phyloP scores from a whole-genome alignment of 2,888 invertebrate genomes.

The Colostygia pectinataria region DNA sequence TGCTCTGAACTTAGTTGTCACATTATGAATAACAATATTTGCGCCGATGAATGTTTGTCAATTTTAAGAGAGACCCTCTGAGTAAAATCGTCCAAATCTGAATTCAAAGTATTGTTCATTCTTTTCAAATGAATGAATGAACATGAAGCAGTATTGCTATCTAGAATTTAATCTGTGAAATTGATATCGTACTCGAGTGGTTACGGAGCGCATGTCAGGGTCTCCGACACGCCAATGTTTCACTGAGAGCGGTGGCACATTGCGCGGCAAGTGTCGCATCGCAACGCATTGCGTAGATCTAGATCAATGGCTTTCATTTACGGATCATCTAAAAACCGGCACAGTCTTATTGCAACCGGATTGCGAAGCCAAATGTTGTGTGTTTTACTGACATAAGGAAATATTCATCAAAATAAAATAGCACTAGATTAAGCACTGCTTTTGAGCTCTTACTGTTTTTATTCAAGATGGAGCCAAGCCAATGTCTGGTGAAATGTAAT shows the following conservation, averaged over 20 bases:
- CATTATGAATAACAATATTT: no score
- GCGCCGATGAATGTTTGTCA: no score
- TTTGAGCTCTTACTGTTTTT: neutral
- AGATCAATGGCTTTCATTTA: slow-evolving; percentile 4
- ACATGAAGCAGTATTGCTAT: slow-evolving; percentile 4
- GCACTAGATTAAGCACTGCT: neutral
- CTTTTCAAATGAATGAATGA: no score
- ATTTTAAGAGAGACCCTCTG: no score
- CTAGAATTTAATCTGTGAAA: slow-evolving; percentile 53
- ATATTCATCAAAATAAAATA: neutral
- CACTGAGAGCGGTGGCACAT: slow-evolving; percentile 39
- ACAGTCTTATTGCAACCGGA: neutral
- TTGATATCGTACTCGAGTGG: slow-evolving; percentile 51
- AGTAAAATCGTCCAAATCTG: no score
- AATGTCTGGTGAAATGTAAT: slow-evolving; percentile 6
- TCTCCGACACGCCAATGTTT: slow-evolving; percentile 64
- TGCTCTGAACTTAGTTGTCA: no score
- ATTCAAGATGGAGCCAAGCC: slow-evolving; percentile 3
- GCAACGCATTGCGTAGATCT: slow-evolving; percentile 8
- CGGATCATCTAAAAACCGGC: slow-evolving; percentile 1
- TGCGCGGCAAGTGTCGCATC: slow-evolving; percentile 15
- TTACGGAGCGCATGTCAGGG: slow-evolving; percentile 49
- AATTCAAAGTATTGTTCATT: no score
- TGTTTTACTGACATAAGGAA: no score
- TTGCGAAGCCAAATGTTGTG: neutral